Base-by-base conservation (phyloP, 2,113 vertebrate species). In the Cygnus buccinator region DNA sequence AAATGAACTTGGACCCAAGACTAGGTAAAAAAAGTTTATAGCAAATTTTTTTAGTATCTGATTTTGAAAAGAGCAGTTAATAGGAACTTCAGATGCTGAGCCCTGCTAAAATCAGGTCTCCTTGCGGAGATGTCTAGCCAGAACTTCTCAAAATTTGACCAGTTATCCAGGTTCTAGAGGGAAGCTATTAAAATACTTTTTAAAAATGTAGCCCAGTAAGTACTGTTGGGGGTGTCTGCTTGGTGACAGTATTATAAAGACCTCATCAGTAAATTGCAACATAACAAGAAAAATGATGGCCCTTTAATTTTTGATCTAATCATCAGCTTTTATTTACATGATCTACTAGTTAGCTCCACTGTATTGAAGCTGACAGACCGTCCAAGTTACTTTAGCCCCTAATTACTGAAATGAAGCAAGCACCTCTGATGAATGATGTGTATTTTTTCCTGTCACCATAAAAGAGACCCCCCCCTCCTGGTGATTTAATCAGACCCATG, bases 301-400 rank as follows among this genome's bases (percentile, higher is more conserved):
- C 13, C 50, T 97, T 98, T 98, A 98, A 99, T 99, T 98, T 98
- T 94, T 98, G 83, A 97, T 98, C 98, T 98, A 98, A 99, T 99
- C 98, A 98, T 98, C 96, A 98, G 98, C 97, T 98, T 98, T 98
- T 99, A 99, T 98, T 99, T 99, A 99, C 99, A 99, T 98, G 97
- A 94, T 90, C 98, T 97, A 84, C 98, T 83, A 96, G 97, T 98
- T 98, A 97, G 97, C 94, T 97, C 82, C 79, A 94, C 94, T 77
- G 72, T 97, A 95, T 97, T 66, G 79, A 97, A 98, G 91, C 94
- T 98, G 98, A 97, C 97, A 93, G 85, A 94, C 96, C 98, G 98
- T 98, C 96, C 89, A 93, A 97, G 95, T 95, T 98, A 86, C 82
- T 97, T 98, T 97, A 95, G 96, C 87, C 86, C 84, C 89, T 97